Evolutionary conservation across 2,113 vertebrate species (phyloP), one percentile per base, ranked within the genome.

Genomic region (zebrafish (Danio rerio)): DNA sequence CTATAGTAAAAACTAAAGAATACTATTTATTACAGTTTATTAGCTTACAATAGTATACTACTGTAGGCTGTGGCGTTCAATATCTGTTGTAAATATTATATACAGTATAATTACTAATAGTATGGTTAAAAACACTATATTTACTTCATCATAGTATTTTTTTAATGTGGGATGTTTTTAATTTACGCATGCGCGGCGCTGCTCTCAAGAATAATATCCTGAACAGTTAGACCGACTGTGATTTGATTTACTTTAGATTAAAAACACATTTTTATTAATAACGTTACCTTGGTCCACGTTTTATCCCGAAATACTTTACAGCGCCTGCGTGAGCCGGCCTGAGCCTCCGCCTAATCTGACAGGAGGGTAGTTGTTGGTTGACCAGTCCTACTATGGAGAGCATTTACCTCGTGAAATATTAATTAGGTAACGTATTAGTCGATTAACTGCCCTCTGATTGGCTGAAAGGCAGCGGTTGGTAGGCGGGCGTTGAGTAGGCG

Each of bases 291-390:
- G 16, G 31, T 5, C 10, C 9, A 66, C 11, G 16, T 68, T 68
- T n/a, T 68, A 43, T 45, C 31, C 15, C 13, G 11, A 9, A 45
- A 68, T 15, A 18, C 45, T 11, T 45, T 58, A 20, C 52, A 8
- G 72, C 40, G 40, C 53, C 5, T 75, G 40, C 16, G 40, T 13
- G 40, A 58, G n/a, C 40, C 15, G 53, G 15, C 58, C 72, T 58
- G 72, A 59, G 52, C 71, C 71, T 56, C 71, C 52, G 31, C 72
- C 72, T 58, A 13, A 45, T 20, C 55, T 43, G 72, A 43, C 72
- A 74, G 72, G 40, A 52, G 72, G 40, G 21, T 18, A 6, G 3
- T 31, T 31, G 42, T 68, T n/a, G 9, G 43, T n/a, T 71, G 47
- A 74, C 10, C 71, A 12, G 52, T 56, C 9, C 50, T 45, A 58